phyloP scores from a whole-genome alignment of 2,797 vertebrate species.

The Pantherophis vulpinus region DNA sequence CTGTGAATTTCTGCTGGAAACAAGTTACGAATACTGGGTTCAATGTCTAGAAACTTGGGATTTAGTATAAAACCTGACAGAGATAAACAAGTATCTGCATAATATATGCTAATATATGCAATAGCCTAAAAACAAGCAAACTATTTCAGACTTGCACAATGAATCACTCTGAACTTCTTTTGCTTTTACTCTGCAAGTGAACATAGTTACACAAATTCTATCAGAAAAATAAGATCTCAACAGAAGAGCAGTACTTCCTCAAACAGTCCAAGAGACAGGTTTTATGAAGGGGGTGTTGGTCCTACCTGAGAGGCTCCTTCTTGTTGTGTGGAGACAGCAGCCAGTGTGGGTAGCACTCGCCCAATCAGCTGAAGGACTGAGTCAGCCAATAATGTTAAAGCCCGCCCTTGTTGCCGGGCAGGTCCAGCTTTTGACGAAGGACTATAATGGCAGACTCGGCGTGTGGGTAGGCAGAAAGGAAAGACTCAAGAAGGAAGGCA shows the following conservation, averaged over 20 bases:
- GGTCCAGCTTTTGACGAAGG: no score
- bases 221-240: not conserved
- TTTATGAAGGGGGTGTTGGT: not conserved
- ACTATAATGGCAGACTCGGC: no score
- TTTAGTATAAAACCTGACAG: not conserved
- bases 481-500: no score
- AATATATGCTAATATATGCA: not conserved
- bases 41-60: not conserved
- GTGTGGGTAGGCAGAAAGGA: no score
- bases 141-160: not conserved
- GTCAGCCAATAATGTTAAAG: no score
- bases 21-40: not conserved
- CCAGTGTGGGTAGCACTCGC: no score
- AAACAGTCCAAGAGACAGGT: not conserved
- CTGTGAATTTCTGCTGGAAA: not conserved
- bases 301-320: no score
- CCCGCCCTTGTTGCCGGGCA: no score
- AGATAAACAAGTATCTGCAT: not conserved
- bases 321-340: no score
- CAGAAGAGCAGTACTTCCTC: not conserved
- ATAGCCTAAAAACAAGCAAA: not conserved
- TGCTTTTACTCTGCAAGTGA: not conserved
- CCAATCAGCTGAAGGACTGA: no score
- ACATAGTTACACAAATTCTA: not conserved
- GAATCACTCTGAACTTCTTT: not conserved